Percentiles rank a stretch among this genome's conserved stretches.
Conservation (phyloP, 2,797 vertebrate genomes). For the Steatocranus sp. region DNA sequence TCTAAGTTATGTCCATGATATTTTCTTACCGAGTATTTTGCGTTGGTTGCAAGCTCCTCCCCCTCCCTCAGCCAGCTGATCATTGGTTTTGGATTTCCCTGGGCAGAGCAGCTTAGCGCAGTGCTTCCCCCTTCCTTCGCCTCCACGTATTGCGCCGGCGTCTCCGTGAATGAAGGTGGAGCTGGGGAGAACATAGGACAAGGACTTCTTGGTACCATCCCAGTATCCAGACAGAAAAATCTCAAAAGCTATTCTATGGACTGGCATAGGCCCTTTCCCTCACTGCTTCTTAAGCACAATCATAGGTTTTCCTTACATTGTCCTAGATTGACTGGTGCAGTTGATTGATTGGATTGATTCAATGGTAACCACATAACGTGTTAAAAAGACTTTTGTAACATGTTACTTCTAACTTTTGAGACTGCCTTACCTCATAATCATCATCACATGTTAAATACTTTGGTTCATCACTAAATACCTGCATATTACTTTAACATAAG, state of each 20-base stretch:
- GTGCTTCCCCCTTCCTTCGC: slow-evolving; percentile 93
- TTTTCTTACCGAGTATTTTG: slow-evolving; percentile 89
- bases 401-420: neutral
- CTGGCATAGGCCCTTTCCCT: neutral
- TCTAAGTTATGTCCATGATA: neutral
- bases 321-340: accelerated
- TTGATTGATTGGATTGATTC: neutral
- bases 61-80: slow-evolving; percentile 97
- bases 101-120: slow-evolving; percentile 91
- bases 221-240: neutral
- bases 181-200: slow-evolving; percentile 73
- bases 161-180: slow-evolving; percentile 94
- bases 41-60: slow-evolving; percentile 81
- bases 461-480: neutral
- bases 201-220: neutral
- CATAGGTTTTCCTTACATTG: neutral
- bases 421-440: neutral
- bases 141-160: slow-evolving; percentile 95
- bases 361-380: neutral
- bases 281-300: neutral
- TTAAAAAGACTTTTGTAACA: neutral
- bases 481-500: neutral
- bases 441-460: neutral
- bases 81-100: slow-evolving; percentile 96
- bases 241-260: neutral